Conservation (phyloP, 2,113 vertebrate species). For the Corythaixoides concolor region DNA sequence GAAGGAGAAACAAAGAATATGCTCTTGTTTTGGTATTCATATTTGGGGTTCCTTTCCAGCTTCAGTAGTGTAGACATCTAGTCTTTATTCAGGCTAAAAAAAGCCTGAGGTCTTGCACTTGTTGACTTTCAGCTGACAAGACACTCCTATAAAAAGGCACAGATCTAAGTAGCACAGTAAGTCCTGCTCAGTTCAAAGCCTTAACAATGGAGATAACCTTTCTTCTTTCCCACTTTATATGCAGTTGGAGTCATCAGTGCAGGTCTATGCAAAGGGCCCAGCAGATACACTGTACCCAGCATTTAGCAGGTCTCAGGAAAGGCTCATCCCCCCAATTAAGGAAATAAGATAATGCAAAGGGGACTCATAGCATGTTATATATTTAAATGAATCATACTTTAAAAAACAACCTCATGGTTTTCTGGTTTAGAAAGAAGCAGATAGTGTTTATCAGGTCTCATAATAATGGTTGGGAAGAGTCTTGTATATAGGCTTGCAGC, state of each 20-base stretch:
- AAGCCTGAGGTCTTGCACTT: neutral
- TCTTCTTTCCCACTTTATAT: neutral
- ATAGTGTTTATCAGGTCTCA: neutral
- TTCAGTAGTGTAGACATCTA: neutral
- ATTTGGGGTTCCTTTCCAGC: neutral
- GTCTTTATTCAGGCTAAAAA: neutral
- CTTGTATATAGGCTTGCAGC: neutral
- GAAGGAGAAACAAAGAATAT: neutral
- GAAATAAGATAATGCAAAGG: neutral
- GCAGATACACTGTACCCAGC: neutral
- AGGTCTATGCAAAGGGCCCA: neutral
- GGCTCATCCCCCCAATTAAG: neutral
- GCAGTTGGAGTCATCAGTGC: neutral
- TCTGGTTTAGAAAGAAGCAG: neutral
- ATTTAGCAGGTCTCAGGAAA: neutral
- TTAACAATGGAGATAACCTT: neutral
- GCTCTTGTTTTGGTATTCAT: neutral
- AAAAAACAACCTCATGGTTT: neutral
- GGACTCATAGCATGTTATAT: neutral
- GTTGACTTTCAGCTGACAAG: neutral
- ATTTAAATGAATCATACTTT: neutral
- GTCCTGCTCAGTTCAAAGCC: neutral
- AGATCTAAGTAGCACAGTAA: neutral
- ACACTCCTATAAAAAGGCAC: fast-evolving
- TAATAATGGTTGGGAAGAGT: neutral